phyloP scores from a whole-genome alignment of 2,888 invertebrate genomes.

The Neuroscelio doddi region DNA sequence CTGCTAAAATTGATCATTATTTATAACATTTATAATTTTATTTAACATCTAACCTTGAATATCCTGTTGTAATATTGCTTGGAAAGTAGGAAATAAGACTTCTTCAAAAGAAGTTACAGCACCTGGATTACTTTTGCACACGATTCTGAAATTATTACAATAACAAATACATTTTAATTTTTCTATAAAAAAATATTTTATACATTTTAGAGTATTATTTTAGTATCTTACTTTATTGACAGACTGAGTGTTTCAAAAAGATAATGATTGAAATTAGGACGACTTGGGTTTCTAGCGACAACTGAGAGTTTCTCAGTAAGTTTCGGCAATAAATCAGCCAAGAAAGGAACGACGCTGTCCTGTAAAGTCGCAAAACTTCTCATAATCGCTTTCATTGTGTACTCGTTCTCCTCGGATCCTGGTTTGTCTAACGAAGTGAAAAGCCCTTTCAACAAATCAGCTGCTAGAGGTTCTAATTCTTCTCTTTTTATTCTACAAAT shows the following conservation, averaged over 20 bases:
- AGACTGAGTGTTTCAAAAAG: constrained; percentile 96
- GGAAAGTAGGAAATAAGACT: constrained; percentile 95
- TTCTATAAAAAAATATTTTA: not conserved
- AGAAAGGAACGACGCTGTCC: constrained; percentile 84
- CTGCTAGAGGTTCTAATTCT: constrained; percentile 80
- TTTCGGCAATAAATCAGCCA: constrained; percentile 86
- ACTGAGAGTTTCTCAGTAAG: constrained; percentile 86
- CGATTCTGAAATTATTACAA: constrained; percentile 76
- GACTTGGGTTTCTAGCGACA: constrained; percentile 94
- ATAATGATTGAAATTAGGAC: constrained; percentile 98
- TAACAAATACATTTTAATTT: not conserved
- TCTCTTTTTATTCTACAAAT: constrained; percentile 75
- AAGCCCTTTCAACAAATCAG: constrained; percentile 81
- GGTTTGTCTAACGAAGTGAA: constrained; percentile 83
- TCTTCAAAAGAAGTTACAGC: constrained; percentile 93
- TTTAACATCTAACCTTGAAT: constrained; percentile 84
- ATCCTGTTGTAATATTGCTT: constrained; percentile 94
- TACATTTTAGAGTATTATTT: not conserved
- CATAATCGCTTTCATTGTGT: constrained; percentile 98
- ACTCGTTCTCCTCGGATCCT: constrained; percentile 94
- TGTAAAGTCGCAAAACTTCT: constrained; percentile 87
- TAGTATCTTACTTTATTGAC: constrained; percentile 81
- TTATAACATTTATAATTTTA: constrained; percentile 12
- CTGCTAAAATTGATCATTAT: not conserved
- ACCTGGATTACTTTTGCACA: constrained; percentile 85